phyloP scores from a whole-genome alignment of 2,888 invertebrate genomes.

The Drosophila mulleri region DNA sequence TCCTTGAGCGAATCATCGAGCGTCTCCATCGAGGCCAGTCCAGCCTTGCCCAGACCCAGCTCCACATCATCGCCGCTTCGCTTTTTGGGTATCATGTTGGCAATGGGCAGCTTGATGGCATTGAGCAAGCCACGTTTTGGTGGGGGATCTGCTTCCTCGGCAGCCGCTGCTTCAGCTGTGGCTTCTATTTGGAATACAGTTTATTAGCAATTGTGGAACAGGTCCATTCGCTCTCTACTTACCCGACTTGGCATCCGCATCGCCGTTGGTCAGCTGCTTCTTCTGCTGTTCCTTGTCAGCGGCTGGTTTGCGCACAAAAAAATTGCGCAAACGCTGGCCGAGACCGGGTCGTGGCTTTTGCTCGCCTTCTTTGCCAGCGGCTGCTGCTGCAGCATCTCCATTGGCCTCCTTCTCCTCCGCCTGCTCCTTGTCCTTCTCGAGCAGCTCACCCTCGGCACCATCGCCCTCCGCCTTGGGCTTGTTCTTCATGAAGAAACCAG shows the following conservation, averaged over 20 bases:
- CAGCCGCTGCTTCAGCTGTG: constrained; percentile 77
- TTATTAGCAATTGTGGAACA: not conserved
- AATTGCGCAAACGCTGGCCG: constrained; percentile 86
- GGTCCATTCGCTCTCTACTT: constrained; percentile 38
- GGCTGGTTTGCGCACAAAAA: constrained; percentile 86
- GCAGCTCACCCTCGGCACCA: constrained; percentile 85
- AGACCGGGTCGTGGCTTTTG: constrained; percentile 82
- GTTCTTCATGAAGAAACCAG: constrained; percentile 92
- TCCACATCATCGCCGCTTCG: constrained; percentile 86
- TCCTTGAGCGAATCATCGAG: constrained; percentile 90
- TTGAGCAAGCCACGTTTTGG: constrained; percentile 86
- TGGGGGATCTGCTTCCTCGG: constrained; percentile 70
- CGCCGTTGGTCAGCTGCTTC: constrained; percentile 76
- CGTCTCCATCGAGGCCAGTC: constrained; percentile 93
- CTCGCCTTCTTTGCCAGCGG: constrained; percentile 64
- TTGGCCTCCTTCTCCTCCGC: constrained; percentile 76
- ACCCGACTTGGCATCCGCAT: constrained; percentile 84
- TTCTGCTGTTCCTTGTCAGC: constrained; percentile 81
- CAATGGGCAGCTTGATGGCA: constrained; percentile 88
- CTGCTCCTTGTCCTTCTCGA: constrained; percentile 85
- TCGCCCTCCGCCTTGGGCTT: constrained; percentile 89
- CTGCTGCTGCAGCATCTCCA: constrained; percentile 49
- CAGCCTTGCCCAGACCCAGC: constrained; percentile 87
- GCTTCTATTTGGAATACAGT: constrained; percentile 66
- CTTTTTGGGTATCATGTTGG: constrained; percentile 87